These are phyloP conservation scores for Pseudococcus longispinus DNA, from an alignment of 2,888 invertebrate species.

Conservation along the genomic window DNA sequence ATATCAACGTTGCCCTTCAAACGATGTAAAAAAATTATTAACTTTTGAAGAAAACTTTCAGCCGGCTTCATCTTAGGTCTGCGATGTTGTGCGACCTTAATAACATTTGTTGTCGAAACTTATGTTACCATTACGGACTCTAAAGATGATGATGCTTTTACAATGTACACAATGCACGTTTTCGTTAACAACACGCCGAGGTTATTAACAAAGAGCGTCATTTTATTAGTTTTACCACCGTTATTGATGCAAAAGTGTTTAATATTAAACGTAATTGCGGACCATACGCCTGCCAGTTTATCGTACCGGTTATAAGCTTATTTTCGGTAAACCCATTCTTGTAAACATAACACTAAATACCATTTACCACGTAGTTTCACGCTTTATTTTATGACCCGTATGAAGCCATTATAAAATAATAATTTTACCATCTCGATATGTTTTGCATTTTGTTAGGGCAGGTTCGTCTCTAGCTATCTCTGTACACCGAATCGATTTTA, in stretches of 20 bases:
- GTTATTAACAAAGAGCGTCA: slow-evolving; percentile 44
- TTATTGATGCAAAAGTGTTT: slow-evolving; percentile 45
- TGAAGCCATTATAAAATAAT: slow-evolving; percentile 40
- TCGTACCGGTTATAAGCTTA: slow-evolving; percentile 23
- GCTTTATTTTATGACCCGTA: slow-evolving; percentile 34
- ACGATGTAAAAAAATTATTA: slow-evolving; percentile 28
- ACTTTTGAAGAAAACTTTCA: slow-evolving; percentile 32
- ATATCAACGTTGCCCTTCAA: neutral
- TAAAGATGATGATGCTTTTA: slow-evolving; percentile 37
- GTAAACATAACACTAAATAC: slow-evolving; percentile 32
- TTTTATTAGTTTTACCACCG: slow-evolving; percentile 39
- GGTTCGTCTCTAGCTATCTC: neutral
- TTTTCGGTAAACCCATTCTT: slow-evolving; percentile 37
- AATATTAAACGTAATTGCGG: slow-evolving; percentile 44
- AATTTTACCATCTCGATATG: slow-evolving; percentile 25
- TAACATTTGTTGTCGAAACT: slow-evolving; percentile 25
- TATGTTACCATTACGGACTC: slow-evolving; percentile 35
- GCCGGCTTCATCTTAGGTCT: neutral
- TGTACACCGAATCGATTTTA: slow-evolving; percentile 2
- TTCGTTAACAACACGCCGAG: slow-evolving; percentile 33
- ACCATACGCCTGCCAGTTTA: slow-evolving; percentile 42
- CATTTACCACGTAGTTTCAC: slow-evolving; percentile 45
- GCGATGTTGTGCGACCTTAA: neutral
- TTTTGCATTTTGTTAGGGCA: neutral
- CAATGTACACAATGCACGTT: slow-evolving; percentile 43